phyloP scores from a whole-genome alignment of 2,797 vertebrate species.

The Centropyge bicolor region DNA sequence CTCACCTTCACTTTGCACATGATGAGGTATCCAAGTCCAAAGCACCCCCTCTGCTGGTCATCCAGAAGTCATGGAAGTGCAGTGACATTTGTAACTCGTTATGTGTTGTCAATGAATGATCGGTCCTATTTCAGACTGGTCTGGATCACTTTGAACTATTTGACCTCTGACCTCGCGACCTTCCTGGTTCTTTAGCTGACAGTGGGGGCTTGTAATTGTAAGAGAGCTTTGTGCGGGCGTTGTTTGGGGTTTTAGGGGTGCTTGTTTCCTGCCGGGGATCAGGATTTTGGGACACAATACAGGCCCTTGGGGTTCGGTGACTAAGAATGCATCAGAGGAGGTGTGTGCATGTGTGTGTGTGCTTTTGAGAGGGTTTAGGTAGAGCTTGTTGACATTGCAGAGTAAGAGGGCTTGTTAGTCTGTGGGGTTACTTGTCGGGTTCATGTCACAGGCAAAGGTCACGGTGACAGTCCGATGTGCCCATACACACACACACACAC shows the following conservation, averaged over 20 bases:
- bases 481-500: slow-evolving; percentile 1
- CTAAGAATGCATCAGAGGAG: slow-evolving; percentile 70
- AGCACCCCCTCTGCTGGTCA: slow-evolving; percentile 36
- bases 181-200: slow-evolving; percentile 50
- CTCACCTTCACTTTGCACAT: not conserved
- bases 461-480: not conserved
- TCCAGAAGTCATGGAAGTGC: slow-evolving; percentile 9
- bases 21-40: slow-evolving; percentile 6
- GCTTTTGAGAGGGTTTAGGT: slow-evolving; percentile 59
- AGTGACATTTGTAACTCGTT: slow-evolving; percentile 51
- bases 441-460: slow-evolving; percentile 50
- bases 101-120: slow-evolving; percentile 35
- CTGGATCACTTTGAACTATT: slow-evolving; percentile 63
- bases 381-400: slow-evolving; percentile 74
- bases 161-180: slow-evolving; percentile 75
- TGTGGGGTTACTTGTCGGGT: slow-evolving; percentile 55
- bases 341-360: slow-evolving; percentile 43
- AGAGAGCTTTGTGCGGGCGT: slow-evolving; percentile 67
- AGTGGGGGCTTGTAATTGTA: slow-evolving; percentile 72
- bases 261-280: slow-evolving; percentile 80
- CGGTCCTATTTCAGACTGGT: slow-evolving; percentile 27
- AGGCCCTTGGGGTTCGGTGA: slow-evolving; percentile 71
- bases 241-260: slow-evolving; percentile 75
- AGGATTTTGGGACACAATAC: slow-evolving; percentile 77
- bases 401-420: slow-evolving; percentile 54